Base-by-base conservation (phyloP, 2,797 vertebrate species). In the Microhierax caerulescens region DNA sequence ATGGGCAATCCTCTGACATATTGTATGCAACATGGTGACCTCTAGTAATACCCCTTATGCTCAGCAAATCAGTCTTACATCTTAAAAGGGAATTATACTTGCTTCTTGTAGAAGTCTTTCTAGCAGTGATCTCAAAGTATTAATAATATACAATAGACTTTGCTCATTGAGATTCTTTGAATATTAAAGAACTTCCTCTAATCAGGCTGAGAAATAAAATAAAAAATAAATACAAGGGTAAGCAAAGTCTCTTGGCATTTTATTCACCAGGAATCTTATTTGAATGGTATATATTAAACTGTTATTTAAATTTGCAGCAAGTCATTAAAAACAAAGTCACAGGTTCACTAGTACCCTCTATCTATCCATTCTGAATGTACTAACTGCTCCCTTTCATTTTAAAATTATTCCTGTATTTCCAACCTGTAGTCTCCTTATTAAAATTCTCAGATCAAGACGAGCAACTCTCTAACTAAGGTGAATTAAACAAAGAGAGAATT, bases 311-410 rank as follows among this genome's bases (percentile, higher is more conserved):
- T 95, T 87, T 95, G 45, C 28, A 81, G 21, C 12, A 85, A 92
- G 48, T 81, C 65, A 85, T 95, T 93, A 93, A 93, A 96, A 94
- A 70, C 57, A 89, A 91, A 94, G 86, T 90, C 88, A 89, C 17
- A 79, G 45, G 43, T 95, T 96, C 68, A 88, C 51, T 23, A n/a
- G 25, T 43, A 37, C 7, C 75, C n/a, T 88, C 43, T 67, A 5
- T 70, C 56, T 87, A 77, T 51, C 16, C 10, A 54, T 80, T 94
- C 59, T 76, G 82, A 93, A 81, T 92, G 56, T 82, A 80, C 79
- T 76, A 94, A 81, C 43, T 24, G 3, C 9, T 85, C 4, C 2
- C 3, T 90, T 96, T 95, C 87, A 92, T 97, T 97, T 95, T 70
- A 68, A 89, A 83, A 67, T 70, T 37, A 56, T 87, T 93, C 93